phyloP scores from a whole-genome alignment of 2,113 vertebrate species.

The Chroicocephalus ridibundus region DNA sequence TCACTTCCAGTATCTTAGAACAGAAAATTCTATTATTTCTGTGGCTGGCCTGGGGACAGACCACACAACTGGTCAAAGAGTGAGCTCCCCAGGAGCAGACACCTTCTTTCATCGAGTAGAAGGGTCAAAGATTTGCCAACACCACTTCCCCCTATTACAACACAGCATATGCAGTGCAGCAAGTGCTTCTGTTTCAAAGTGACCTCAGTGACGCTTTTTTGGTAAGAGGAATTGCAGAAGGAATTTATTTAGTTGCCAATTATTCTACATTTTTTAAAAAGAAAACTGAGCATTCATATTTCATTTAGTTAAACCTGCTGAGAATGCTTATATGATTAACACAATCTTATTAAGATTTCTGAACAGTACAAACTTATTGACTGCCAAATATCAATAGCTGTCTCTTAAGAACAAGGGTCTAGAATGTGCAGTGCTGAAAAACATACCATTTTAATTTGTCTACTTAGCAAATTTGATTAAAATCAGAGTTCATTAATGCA shows the following conservation, averaged over 20 bases:
- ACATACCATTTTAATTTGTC: not conserved
- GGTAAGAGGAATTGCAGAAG: not conserved
- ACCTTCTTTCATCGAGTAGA: not conserved
- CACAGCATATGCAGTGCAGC: accelerated
- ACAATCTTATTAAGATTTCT: not conserved
- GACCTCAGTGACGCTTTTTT: not conserved
- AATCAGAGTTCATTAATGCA: not conserved
- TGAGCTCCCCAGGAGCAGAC: not conserved
- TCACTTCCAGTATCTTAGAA: not conserved
- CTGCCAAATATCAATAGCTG: not conserved
- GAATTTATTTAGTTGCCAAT: not conserved
- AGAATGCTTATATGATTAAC: not conserved
- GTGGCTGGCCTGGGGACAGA: not conserved
- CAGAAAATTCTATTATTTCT: not conserved
- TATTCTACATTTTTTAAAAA: not conserved
- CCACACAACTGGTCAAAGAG: not conserved
- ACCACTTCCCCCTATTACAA: not conserved
- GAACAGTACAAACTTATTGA: not conserved
- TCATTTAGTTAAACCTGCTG: not conserved
- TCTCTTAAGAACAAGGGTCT: not conserved
- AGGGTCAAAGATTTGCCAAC: not conserved
- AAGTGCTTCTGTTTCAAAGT: not conserved
- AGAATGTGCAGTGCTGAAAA: not conserved
- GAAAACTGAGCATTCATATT: not conserved
- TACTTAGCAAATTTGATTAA: not conserved